Conservation (phyloP, 1,140 invertebrate genomes). For the Tetragnatha versicolor region DNA sequence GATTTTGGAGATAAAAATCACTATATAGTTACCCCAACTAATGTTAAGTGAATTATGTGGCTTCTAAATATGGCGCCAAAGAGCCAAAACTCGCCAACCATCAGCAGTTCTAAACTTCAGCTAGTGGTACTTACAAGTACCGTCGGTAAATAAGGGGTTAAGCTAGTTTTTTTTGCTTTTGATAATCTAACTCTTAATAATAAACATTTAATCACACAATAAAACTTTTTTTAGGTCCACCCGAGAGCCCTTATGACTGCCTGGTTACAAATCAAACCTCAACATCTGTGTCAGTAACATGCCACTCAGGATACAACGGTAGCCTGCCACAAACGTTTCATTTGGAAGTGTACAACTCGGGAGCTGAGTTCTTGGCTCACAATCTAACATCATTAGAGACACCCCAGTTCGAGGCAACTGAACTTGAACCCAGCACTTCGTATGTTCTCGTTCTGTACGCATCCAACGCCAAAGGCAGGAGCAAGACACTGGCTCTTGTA, state of each 20-base stretch:
- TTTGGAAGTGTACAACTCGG: constrained; percentile 75
- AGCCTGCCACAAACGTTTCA: constrained; percentile 81
- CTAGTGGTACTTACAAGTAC: no score
- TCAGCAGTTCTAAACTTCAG: no score
- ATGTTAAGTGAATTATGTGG: no score
- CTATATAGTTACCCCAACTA: no score
- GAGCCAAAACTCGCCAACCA: no score
- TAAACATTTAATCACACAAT: no score
- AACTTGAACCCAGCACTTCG: constrained; percentile 11
- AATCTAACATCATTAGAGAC: constrained; percentile 51
- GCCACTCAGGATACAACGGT: constrained; percentile 78
- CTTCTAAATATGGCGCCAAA: no score
- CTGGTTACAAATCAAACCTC: constrained; percentile 58
- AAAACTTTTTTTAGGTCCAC: constrained; percentile 55
- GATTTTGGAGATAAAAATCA: no score
- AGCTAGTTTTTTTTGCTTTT: no score
- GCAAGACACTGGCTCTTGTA: constrained; percentile 3
- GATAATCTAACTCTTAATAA: no score
- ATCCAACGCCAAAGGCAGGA: constrained; percentile 45
- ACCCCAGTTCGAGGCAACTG: constrained; percentile 53
- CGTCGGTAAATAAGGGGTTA: no score
- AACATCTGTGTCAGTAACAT: constrained; percentile 73
- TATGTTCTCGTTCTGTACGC: constrained; percentile 36
- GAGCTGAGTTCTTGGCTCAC: constrained; percentile 27
- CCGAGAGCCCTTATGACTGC: constrained; percentile 59